Base-by-base conservation (phyloP, 1,140 invertebrate genomes). In the Apis cerana region DNA sequence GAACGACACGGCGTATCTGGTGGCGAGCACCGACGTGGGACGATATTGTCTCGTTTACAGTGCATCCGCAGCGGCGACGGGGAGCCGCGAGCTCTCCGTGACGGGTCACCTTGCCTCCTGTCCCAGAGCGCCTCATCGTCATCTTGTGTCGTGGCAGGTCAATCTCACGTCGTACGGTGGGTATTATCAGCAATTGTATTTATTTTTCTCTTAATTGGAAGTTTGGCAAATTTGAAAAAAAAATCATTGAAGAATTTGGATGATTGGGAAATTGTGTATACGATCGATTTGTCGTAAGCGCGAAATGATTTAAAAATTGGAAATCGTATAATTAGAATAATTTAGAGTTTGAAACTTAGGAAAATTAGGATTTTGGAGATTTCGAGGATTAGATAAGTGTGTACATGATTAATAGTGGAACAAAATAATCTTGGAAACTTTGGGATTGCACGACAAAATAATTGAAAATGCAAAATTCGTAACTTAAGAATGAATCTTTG, bases 1-100 rank as follows among this genome's bases (percentile, higher is more conserved):
- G 82, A 96, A 96, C 87, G 95, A 94, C 65, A 96, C 95, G n/a
- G 95, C 95, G 68, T 96, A 95, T 89, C 94, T 96, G 50, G 96
- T 97, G 52, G 95, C 96, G 23, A 95, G 95, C 48, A 95, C 94
- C 21, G 94, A 94, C 52, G 89, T 90, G 48, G 92, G 90, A 67
- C 91, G 93, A 81, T 93, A 93, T 84, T 94, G 93, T 87, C 91
- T 94, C 82, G 92, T 94, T 79, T 94, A 93, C 89, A 94, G 91
- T 82, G 90, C 92, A 82, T 92, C 92, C 33, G 89, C 92, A 72
- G 88, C 91, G 61, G 80, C 89, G 69, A 88, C 89, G 62, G 87
- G 75, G 64, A 90, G 85, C 77, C 87, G 89, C 83, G 91, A 93
- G 88, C 89, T 93, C 75, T 93, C 91, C 12, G 89, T 94, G 80